Conservation (phyloP, 2,797 vertebrate genomes). For the Diplodus puntazzo region DNA sequence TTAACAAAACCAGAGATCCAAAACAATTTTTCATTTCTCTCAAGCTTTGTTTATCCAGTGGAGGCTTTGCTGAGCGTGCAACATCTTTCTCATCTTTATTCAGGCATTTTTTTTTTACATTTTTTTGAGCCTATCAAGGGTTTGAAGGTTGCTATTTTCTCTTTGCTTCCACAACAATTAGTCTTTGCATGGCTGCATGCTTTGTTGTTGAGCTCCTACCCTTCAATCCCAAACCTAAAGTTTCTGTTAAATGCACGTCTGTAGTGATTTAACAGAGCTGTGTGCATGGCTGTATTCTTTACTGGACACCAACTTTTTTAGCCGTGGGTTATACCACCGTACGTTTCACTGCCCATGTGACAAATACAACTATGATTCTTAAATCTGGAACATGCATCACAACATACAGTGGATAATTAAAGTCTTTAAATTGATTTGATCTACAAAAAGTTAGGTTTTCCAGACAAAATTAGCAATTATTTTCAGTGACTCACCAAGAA, state of each 20-base stretch:
- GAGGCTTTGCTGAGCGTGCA: conserved; percentile 18
- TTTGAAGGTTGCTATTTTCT: neutral
- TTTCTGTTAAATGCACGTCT: neutral
- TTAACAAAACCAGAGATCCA: conserved; percentile 40
- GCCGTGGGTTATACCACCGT: too few species aligned
- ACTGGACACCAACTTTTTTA: neutral
- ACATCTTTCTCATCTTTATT: neutral
- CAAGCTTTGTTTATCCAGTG: conserved; percentile 1
- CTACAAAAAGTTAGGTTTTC: neutral
- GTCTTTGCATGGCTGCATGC: neutral
- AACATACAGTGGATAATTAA: neutral
- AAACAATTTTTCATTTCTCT: conserved; percentile 27
- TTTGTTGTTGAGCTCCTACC: neutral
- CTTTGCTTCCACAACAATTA: neutral
- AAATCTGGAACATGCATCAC: neutral
- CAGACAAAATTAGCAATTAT: neutral
- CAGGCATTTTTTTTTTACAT: neutral
- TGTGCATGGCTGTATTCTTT: neutral
- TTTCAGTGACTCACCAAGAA: neutral
- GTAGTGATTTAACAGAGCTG: neutral
- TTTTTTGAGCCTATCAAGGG: neutral
- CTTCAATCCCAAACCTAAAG: neutral
- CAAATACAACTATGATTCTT: neutral
- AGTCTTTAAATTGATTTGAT: neutral
- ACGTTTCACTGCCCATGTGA: neutral